A percentile compares a stretch with the other conserved stretches of the same genome.
Evolutionary conservation across 2,888 invertebrate genomes (phyloP).

Genomic region (Patella pellucida): DNA sequence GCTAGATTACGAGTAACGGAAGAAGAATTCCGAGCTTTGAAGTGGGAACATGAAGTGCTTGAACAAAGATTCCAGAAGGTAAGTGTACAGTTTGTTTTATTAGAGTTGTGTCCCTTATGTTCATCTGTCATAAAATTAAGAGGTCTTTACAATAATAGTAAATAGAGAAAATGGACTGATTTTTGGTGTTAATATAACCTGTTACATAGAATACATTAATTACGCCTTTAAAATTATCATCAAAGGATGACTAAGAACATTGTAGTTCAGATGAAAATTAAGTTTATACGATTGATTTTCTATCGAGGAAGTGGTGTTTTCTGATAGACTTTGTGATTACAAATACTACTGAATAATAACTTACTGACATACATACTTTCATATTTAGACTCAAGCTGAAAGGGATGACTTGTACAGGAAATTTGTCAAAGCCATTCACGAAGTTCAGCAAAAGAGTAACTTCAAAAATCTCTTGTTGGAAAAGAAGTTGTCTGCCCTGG

Average conservation of each 20-base stretch:
- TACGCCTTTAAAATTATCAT: too few species aligned
- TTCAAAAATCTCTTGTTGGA: constrained; percentile 86
- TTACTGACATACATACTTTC: background rate
- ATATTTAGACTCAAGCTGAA: constrained; percentile 77
- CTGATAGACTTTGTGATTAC: too few species aligned
- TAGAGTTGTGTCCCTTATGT: too few species aligned
- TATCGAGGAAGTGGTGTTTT: too few species aligned
- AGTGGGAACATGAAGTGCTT: constrained; percentile 75
- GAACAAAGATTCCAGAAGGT: constrained; percentile 84
- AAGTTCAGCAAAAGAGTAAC: constrained; percentile 88
- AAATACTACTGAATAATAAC: background rate
- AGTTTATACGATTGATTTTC: too few species aligned
- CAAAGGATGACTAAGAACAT: too few species aligned
- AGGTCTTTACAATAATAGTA: too few species aligned
- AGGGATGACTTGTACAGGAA: constrained; percentile 83
- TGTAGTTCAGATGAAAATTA: too few species aligned
- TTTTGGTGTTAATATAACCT: too few species aligned
- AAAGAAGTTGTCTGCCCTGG: constrained; percentile 79
- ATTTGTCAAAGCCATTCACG: constrained; percentile 86
- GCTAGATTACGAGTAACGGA: constrained; percentile 68
- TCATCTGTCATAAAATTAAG: too few species aligned
- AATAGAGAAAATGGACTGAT: too few species aligned
- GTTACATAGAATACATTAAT: too few species aligned
- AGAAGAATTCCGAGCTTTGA: constrained; percentile 74
- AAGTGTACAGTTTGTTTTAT: background rate